Evolutionary conservation across 1,140 invertebrate species (phyloP).

Genomic region (Neodiprion fabricii): DNA sequence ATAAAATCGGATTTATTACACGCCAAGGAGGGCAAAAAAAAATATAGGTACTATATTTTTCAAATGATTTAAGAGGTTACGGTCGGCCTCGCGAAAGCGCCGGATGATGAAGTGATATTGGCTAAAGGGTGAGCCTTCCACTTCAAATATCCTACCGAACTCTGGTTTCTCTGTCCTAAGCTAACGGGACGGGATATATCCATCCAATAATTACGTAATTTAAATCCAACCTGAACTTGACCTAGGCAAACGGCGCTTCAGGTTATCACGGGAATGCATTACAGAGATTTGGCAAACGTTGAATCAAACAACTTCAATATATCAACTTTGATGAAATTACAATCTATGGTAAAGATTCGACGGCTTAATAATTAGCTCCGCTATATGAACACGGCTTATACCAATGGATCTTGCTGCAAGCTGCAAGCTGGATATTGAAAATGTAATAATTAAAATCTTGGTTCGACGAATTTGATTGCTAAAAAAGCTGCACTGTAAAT

Average conservation of each 20-base stretch:
- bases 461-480: too few relatives aligned
- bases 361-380: too few relatives aligned
- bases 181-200: neutral
- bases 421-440: too few relatives aligned
- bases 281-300: too few relatives aligned
- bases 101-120: conserved; percentile 5
- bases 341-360: too few relatives aligned
- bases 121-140: neutral
- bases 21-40: neutral
- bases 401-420: neutral
- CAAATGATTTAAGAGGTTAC: conserved; percentile 3
- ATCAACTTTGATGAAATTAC: too few relatives aligned
- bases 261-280: too few relatives aligned
- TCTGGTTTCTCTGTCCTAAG: neutral
- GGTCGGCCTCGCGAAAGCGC: neutral
- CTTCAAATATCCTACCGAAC: neutral
- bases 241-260: too few relatives aligned
- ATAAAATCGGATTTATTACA: conserved; percentile 1
- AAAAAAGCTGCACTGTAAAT: too few relatives aligned
- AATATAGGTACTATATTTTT: neutral
- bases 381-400: neutral
- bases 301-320: too few relatives aligned
- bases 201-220: neutral
- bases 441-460: too few relatives aligned
- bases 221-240: neutral